Base-by-base conservation (phyloP, 2,797 vertebrate genomes). In the Hoplostethus mediterraneus region DNA sequence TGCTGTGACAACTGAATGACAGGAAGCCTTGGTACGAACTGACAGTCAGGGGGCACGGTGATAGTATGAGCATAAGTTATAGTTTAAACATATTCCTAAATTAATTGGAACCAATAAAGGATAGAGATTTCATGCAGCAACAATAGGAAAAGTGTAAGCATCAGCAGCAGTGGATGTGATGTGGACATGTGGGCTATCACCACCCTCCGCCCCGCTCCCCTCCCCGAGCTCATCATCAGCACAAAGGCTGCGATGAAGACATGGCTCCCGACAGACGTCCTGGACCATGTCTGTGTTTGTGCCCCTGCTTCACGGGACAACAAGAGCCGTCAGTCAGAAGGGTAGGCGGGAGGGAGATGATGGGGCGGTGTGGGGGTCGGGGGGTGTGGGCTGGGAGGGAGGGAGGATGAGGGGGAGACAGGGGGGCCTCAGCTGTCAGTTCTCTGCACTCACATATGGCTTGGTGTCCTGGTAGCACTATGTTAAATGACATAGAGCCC, bases 371-470 rank as follows among this genome's bases (percentile, higher is more conserved):
- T 21, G 21, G 21, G 21, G 78, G 74, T 60, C 77, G 68, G 79
- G 68, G 79, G 84, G 71, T 21, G 21, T 21, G 21, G 66, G 71
- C 63, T 83, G 81, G 79, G 80, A 79, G 72, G 82, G 69, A 73
- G 86, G 79, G 59, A 63, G 80, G 38, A n/a, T n/a, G 21, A 1
- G 21, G 21, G 21, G 74, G 85, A 66, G 76, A 81, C 68, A n/a
- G n/a, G 58, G 71, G 83, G 88, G 21, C 68, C 89, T 87, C 85
- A 90, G 91, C 91, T 93, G 91, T 92, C 92, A 90, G 67, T 84
- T 86, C 77, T 0, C 14, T 82, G 67, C 79, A 75, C 83, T 91
- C 88, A 88, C 90, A 91, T 89, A 91, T 90, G 90, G 90, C 80
- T 87, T 79, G 81, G 81, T 89, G 86, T 93, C 90, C 89, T 83